These are phyloP conservation scores for Aviceda subcristata DNA, from an alignment of 2,113 vertebrate species.

Conservation along the genomic window DNA sequence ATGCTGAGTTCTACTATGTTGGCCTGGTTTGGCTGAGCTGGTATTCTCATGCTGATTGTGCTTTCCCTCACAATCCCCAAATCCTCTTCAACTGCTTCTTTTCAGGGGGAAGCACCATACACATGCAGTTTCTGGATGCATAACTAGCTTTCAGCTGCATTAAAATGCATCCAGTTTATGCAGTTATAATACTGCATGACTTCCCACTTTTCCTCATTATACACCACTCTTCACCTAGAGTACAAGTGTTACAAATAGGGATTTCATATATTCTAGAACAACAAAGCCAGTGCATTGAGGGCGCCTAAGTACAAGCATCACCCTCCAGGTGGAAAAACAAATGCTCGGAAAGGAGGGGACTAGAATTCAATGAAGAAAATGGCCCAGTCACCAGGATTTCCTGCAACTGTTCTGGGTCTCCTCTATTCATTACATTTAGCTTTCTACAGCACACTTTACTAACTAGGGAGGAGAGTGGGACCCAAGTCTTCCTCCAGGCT, in stretches of 20 bases:
- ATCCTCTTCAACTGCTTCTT: background rate
- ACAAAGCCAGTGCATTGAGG: background rate
- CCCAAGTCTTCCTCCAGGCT: background rate
- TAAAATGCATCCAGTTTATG: background rate
- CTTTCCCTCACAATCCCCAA: background rate
- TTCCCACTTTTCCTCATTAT: background rate
- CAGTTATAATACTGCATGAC: background rate
- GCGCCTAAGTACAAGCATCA: background rate
- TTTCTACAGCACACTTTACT: background rate
- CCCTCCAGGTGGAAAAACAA: background rate
- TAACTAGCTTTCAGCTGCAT: background rate
- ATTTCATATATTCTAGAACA: background rate
- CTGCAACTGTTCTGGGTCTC: background rate
- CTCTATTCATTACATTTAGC: background rate
- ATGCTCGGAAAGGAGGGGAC: background rate
- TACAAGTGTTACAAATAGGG: background rate
- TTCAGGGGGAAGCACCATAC: background rate
- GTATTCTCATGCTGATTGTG: background rate
- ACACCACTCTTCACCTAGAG: background rate
- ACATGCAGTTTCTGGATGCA: background rate
- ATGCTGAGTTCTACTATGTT: background rate
- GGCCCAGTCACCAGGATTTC: background rate
- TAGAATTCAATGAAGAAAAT: background rate
- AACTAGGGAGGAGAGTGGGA: background rate
- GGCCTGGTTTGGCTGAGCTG: background rate